Conservation (phyloP, 2,113 vertebrate genomes). For the Cricetomys ansorgei region DNA sequence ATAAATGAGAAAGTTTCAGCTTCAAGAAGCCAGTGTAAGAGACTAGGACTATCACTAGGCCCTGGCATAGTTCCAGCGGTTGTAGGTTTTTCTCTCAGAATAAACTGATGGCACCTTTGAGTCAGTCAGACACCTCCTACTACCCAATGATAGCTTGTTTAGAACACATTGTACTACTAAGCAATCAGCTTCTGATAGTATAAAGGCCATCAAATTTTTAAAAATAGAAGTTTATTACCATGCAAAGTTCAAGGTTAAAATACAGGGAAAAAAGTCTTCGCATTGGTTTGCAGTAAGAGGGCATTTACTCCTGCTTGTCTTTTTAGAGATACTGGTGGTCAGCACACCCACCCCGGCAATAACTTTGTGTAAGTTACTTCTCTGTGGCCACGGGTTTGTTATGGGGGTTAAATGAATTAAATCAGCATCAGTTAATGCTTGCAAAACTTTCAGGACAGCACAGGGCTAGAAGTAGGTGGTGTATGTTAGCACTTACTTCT, state of each 20-base stretch:
- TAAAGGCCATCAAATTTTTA: not conserved
- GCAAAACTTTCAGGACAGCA: not conserved
- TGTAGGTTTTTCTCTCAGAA: not conserved
- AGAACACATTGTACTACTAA: not conserved
- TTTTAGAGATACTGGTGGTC: not conserved
- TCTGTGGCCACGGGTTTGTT: not conserved
- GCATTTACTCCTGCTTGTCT: not conserved
- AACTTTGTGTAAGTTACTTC: not conserved
- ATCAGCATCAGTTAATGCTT: not conserved
- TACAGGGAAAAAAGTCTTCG: not conserved
- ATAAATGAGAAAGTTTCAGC: not conserved
- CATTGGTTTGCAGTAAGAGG: not conserved
- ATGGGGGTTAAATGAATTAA: not conserved
- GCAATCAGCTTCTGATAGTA: not conserved
- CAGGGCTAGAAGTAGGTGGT: not conserved
- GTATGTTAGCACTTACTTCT: not conserved
- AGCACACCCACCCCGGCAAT: not conserved
- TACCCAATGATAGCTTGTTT: not conserved
- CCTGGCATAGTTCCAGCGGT: not conserved
- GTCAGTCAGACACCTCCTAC: not conserved
- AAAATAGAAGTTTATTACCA: not conserved
- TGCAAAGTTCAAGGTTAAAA: constrained; percentile 17
- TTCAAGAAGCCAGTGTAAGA: not conserved
- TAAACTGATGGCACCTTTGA: not conserved
- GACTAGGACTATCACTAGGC: not conserved